A percentile compares a stretch with the other conserved stretches of the same genome.
phyloP scores from a whole-genome alignment of 2,888 invertebrate species.

The Hololepta plana region DNA sequence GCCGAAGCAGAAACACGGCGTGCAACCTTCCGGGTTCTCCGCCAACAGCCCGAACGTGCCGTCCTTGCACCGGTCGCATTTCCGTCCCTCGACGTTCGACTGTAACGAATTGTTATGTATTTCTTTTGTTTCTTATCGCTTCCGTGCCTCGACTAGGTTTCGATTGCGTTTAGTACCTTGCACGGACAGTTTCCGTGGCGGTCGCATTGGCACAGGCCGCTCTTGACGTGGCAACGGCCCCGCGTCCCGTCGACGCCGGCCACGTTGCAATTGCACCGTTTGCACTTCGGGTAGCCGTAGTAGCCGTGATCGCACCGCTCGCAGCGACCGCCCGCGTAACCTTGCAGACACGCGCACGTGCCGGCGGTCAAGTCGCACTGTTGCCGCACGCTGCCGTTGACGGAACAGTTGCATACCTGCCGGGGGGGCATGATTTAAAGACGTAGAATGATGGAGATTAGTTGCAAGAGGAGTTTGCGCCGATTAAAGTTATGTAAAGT shows the following conservation, averaged over 20 bases:
- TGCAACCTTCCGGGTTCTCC: conserved; percentile 73
- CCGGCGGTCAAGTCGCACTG: conserved; percentile 49
- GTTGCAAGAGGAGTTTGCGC: no score
- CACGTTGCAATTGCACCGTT: conserved; percentile 63
- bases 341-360: conserved; percentile 57
- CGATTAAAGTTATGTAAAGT: no score
- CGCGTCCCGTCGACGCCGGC: conserved; percentile 43
- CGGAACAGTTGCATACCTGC: conserved; percentile 56
- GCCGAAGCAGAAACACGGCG: conserved; percentile 92
- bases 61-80: conserved; percentile 66
- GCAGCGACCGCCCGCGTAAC: conserved; percentile 62
- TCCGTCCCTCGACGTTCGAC: conserved; percentile 66
- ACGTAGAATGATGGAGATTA: no score
- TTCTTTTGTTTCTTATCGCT: background rate
- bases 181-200: conserved; percentile 76
- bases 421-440: no score
- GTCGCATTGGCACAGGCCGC: conserved; percentile 51
- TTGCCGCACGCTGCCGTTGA: conserved; percentile 44
- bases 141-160: background rate
- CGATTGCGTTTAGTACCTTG: conserved; percentile 41
- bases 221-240: conserved; percentile 24
- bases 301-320: conserved; percentile 68
- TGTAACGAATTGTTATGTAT: conserved; percentile 23
- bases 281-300: conserved; percentile 78
- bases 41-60: conserved; percentile 73